These are phyloP conservation scores for Cyrtorhinus lividipennis DNA, from an alignment of 1,140 invertebrate genomes.

Conservation along the genomic window DNA sequence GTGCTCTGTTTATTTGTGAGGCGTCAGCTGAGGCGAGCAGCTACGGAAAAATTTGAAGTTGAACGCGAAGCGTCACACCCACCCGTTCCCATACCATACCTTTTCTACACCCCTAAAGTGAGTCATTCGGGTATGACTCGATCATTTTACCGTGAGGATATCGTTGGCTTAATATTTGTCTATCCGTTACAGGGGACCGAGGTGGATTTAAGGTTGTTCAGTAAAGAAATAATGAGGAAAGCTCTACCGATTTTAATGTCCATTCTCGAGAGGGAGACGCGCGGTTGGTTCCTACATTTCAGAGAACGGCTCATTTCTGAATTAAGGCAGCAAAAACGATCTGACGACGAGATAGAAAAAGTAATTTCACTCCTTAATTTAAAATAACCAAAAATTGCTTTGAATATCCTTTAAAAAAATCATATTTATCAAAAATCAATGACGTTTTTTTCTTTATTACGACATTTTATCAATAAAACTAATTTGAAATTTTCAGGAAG, in stretches of 20 bases:
- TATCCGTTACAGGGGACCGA: constrained; percentile 38
- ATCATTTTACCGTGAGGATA: background rate
- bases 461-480: too few species aligned
- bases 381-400: too few species aligned
- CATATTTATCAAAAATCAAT: too few species aligned
- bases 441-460: too few species aligned
- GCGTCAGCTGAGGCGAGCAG: constrained; percentile 59
- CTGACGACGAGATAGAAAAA: constrained; percentile 73
- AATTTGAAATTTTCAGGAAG: too few species aligned
- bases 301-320: constrained; percentile 76
- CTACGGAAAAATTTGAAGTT: constrained; percentile 64
- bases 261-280: constrained; percentile 71
- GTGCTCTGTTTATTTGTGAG: constrained; percentile 61
- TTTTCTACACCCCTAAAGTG: constrained; percentile 67
- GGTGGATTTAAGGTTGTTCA: constrained; percentile 63
- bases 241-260: constrained; percentile 61
- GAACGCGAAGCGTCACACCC: constrained; percentile 56
- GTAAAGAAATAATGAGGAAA: constrained; percentile 64
- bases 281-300: constrained; percentile 87
- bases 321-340: constrained; percentile 67
- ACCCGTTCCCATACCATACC: constrained; percentile 61
- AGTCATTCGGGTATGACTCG: background rate
- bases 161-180: background rate
- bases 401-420: too few species aligned
- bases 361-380: too few species aligned